These are phyloP conservation scores for Galerucella nymphaeae DNA, from an alignment of 2,888 invertebrate species.

Conservation along the genomic window DNA sequence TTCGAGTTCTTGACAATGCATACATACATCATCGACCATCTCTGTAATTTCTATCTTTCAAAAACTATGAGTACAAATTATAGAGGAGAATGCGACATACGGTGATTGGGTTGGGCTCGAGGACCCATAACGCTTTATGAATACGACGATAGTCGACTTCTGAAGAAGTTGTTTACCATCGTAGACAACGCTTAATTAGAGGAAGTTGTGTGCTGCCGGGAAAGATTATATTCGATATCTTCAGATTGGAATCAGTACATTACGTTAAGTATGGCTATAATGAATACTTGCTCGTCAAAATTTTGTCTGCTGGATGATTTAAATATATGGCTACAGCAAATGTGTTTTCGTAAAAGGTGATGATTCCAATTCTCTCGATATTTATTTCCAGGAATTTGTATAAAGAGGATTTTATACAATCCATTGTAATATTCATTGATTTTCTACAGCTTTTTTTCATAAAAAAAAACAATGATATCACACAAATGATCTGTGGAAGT, in stretches of 20 bases:
- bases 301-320: background rate
- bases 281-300: conserved; percentile 3
- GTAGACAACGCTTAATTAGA: conserved; percentile 37
- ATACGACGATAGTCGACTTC: conserved; percentile 42
- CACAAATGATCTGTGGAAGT: too few relatives aligned
- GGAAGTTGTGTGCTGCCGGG: conserved; percentile 17
- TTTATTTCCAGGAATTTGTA: too few relatives aligned
- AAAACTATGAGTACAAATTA: conserved; percentile 51
- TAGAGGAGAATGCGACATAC: conserved; percentile 41
- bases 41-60: conserved; percentile 45
- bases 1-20: background rate
- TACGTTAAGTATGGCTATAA: background rate
- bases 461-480: too few relatives aligned
- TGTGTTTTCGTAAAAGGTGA: background rate
- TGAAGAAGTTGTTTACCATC: conserved; percentile 45
- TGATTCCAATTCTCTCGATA: too few relatives aligned
- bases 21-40: conserved; percentile 19
- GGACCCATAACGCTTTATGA: conserved; percentile 43
- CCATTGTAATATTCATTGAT: too few relatives aligned
- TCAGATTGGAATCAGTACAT: background rate
- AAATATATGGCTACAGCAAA: background rate
- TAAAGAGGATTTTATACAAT: background rate
- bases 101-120: conserved; percentile 39
- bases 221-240: conserved; percentile 9
- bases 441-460: too few relatives aligned